A percentile compares a stretch with the other conserved stretches of the same genome.
Evolutionary conservation across 2,113 vertebrate genomes (phyloP).

Genomic region (Lepisosteus oculatus): DNA sequence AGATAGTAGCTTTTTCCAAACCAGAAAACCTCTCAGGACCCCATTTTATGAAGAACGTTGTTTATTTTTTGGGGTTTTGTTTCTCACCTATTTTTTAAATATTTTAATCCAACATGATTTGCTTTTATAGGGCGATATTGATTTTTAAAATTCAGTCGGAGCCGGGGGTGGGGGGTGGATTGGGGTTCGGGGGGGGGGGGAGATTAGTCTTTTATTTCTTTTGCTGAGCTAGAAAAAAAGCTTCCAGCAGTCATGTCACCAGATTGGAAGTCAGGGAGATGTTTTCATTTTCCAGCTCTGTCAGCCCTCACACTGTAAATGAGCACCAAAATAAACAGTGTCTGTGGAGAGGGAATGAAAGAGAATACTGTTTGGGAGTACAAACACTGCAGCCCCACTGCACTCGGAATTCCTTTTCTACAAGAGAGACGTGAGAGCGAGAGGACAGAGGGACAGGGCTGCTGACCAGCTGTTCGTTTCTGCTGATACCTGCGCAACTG

Average conservation of each 20-base stretch:
- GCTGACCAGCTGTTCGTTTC: conserved; percentile 24
- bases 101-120: not conserved
- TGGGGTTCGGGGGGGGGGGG: conserved; percentile 18
- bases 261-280: conserved; percentile 52
- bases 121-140: too few species aligned
- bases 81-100: not conserved
- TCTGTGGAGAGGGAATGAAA: conserved; percentile 64
- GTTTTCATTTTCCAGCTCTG: conserved; percentile 61
- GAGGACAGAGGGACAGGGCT: conserved; percentile 21
- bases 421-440: conserved; percentile 44
- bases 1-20: conserved; percentile 24
- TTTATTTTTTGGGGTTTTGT: conserved; percentile 5
- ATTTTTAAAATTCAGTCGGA: too few species aligned
- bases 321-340: conserved; percentile 72
- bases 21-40: conserved; percentile 20
- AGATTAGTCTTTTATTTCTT: conserved; percentile 33
- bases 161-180: not conserved
- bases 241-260: conserved; percentile 56
- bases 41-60: conserved; percentile 19
- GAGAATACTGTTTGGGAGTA: conserved; percentile 69
- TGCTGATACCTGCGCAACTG: conserved; percentile 23
- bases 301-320: conserved; percentile 59
- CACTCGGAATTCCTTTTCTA: conserved; percentile 57
- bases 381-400: conserved; percentile 61
- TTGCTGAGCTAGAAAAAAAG: conserved; percentile 48